These are phyloP conservation scores for Nymphalis urticae DNA, from an alignment of 2,888 invertebrate genomes.

Conservation along the genomic window DNA sequence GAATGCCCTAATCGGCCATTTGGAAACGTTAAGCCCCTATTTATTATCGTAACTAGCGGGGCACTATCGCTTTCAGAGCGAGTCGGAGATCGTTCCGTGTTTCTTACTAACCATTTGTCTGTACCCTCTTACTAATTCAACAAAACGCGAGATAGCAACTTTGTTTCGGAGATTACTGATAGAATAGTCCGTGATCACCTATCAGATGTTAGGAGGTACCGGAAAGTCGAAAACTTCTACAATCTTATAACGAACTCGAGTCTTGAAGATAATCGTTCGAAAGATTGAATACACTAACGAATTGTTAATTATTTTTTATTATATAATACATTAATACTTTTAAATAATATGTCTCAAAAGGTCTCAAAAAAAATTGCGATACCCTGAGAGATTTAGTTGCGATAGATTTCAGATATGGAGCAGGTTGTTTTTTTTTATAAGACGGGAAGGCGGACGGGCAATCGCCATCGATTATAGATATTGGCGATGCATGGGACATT, in stretches of 20 bases:
- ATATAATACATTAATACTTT: too few relatives aligned
- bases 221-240: background rate
- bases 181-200: slow-evolving; percentile 55
- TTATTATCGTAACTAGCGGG: slow-evolving; percentile 66
- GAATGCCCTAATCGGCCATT: slow-evolving; percentile 51
- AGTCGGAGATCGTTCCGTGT: slow-evolving; percentile 58
- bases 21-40: slow-evolving; percentile 44
- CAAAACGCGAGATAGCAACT: slow-evolving; percentile 68
- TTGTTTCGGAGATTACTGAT: slow-evolving; percentile 58
- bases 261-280: background rate
- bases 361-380: too few relatives aligned
- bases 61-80: slow-evolving; percentile 70
- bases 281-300: background rate
- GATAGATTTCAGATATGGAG: too few relatives aligned
- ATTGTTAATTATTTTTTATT: too few relatives aligned
- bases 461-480: too few relatives aligned
- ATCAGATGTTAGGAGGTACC: background rate
- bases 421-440: too few relatives aligned
- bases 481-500: too few relatives aligned
- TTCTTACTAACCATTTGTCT: slow-evolving; percentile 47
- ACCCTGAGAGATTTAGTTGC: too few relatives aligned
- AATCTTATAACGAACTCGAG: background rate
- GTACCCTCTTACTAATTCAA: slow-evolving; percentile 71
- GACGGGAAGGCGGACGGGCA: too few relatives aligned
- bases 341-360: too few relatives aligned